Evolutionary conservation across 1,140 invertebrate genomes (phyloP), one percentile per base, ranked within the genome.

Genomic region (Laodelphax striatellus): DNA sequence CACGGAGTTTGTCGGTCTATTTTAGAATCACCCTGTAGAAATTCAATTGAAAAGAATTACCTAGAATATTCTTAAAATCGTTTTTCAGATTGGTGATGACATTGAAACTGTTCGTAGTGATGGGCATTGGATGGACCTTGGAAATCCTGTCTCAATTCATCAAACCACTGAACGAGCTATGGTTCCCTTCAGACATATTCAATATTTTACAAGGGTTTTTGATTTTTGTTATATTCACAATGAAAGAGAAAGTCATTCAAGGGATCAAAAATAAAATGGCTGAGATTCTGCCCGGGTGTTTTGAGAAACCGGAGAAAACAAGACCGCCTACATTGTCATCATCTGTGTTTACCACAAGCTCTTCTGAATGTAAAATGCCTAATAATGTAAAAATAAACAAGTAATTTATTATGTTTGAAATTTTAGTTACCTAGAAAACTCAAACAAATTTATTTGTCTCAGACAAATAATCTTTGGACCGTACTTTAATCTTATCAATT

Each of bases 51-150:
- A 38, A 11, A 8, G 24, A 11, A 38, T 38, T 11, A 38, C 10
- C 10, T 38, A 38, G 1, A 38, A 38, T 38, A 28, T 2, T 38
- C 10, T 5, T 11, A 11, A 31, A 38, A 38, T 38, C 10, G 11
- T 38, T 43, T 70, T 70, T 13, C 70, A 86, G 84, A 66, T 82
- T 86, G 53, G 69, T 81, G 14, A 76, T 88, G 71, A 86, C 85
- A 62, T 70, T 82, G 0, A 88, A 88, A 67, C 67, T 89, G 4
- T 88, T 86, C 72, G 70, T 87, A 43, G 81, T 87, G 1, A 88
- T 87, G 85, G 86, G 86, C 17, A 80, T 87, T 0, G 79, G 80
- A 0, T 88, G 86, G 85, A 70, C 80, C 0, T 73, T 81, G 1
- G 86, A 88, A 69, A 73, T 86, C 2, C 58, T 83, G 0, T 82